Evolutionary conservation across 1,140 invertebrate species (phyloP).

Genomic region (Belonocnema kinseyi): DNA sequence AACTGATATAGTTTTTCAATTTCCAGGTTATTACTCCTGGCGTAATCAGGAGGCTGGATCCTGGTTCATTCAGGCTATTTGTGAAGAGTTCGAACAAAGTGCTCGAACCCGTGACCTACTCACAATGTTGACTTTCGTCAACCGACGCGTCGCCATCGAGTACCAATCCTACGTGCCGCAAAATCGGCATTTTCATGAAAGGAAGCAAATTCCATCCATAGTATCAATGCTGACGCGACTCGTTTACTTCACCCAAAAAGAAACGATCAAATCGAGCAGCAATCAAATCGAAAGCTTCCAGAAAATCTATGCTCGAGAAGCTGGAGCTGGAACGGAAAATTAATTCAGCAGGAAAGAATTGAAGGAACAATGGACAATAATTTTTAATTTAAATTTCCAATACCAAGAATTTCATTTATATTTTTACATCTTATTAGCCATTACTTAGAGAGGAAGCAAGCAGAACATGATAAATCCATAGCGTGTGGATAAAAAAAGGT

Average conservation of each 20-base stretch:
- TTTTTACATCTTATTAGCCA: not conserved
- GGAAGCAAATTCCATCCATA: conserved; percentile 85
- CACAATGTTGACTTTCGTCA: conserved; percentile 81
- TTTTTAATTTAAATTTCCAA: not conserved
- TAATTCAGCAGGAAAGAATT: not conserved
- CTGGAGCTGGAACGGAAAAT: not conserved
- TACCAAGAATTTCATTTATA: not conserved
- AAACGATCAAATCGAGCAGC: conserved; percentile 26
- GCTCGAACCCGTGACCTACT: conserved; percentile 77
- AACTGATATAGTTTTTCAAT: conserved; percentile 3
- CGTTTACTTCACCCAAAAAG: conserved; percentile 60
- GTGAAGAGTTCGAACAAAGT: conserved; percentile 76
- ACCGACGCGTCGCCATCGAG: conserved; percentile 78
- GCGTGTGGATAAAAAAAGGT: too few relatives aligned
- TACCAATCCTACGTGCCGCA: conserved; percentile 79
- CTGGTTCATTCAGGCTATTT: conserved; percentile 87
- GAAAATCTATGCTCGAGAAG: not conserved
- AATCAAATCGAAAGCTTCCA: conserved; percentile 28
- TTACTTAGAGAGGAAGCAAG: not conserved
- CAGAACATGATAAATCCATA: too few relatives aligned
- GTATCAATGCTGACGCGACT: conserved; percentile 83
- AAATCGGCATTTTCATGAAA: conserved; percentile 78
- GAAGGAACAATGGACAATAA: not conserved
- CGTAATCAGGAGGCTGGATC: conserved; percentile 82
- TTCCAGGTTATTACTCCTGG: conserved; percentile 82